Base-by-base conservation (phyloP, 2,113 vertebrate species). In the Hippocampus mohnikei region DNA sequence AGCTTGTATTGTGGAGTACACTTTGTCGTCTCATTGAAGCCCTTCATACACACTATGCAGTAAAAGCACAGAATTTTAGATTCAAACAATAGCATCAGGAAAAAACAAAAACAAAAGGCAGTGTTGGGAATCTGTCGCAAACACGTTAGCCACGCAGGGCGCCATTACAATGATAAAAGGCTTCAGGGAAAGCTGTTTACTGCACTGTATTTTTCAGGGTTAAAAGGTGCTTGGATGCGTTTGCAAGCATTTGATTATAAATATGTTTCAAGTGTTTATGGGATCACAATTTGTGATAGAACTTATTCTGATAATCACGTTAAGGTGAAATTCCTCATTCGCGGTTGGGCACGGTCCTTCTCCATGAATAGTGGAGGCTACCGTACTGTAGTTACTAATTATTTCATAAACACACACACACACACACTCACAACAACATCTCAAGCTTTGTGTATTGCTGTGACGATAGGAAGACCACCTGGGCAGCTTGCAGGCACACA, bases 401-500 rank as follows among this genome's bases (percentile, higher is more conserved):
- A 66, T 65, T 61, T 60, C 46, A 59, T 69, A 68, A 63, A 59
- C 44, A 65, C 61, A 71, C 62, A 66, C 46, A 81, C 53, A 69
- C 25, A 55, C 67, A 61, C 3, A 27, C 46, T 42, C 71, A 67
- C 77, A 80, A 44, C 42, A 44, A 13, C 42, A 44, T 44, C 69
- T 63, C 67, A 69, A 72, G 69, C 71, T 55, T 78, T 83, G 72
- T 71, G 76, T 67, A 33, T 48, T 44, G 42, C 50, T 44, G 66
- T 63, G 65, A 69, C 70, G 72, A 82, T 81, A 81, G 71, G 72
- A 78, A 77, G 71, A 85, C 74, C 85, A 88, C 80, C 78, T 88
- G 84, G 78, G 78, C 77, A 55, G 80, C 84, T 85, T 82, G 76
- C 83, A 87, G 78, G 85, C 80, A 73, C 66, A 82, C 85, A 88